Evolutionary conservation across 2,888 invertebrate species (phyloP).

Genomic region (Synergus gifuensis): DNA sequence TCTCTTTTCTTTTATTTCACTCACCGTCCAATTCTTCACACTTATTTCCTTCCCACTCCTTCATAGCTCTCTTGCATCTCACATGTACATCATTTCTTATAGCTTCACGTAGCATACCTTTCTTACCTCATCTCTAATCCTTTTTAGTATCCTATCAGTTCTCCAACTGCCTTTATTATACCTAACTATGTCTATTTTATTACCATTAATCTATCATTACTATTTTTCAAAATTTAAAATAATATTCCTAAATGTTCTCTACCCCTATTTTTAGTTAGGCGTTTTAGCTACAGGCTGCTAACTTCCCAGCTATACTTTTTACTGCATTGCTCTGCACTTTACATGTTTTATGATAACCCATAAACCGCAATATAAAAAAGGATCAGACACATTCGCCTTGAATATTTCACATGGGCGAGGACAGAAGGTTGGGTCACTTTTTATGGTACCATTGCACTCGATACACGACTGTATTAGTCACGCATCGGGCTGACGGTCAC

Average conservation of each 20-base stretch:
- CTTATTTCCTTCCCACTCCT: background rate
- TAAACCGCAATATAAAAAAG: slow-evolving; percentile 2
- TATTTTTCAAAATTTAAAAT: too few relatives aligned
- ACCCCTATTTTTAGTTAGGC: background rate
- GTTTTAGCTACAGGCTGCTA: background rate
- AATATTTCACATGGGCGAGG: slow-evolving; percentile 28
- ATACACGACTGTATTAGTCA: slow-evolving; percentile 48
- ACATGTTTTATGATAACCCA: slow-evolving; percentile 4
- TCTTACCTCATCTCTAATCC: background rate
- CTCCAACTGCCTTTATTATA: background rate
- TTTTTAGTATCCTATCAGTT: background rate
- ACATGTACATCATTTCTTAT: background rate
- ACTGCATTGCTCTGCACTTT: background rate
- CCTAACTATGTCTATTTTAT: background rate
- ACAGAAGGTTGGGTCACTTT: slow-evolving; percentile 40
- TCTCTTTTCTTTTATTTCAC: too few relatives aligned
- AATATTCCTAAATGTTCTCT: background rate
- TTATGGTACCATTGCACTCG: slow-evolving; percentile 43
- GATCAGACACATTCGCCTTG: slow-evolving; percentile 25
- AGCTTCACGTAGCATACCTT: background rate
- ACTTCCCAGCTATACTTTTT: background rate
- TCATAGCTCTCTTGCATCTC: background rate
- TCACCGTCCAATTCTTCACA: background rate
- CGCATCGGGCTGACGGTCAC: slow-evolving; percentile 48
- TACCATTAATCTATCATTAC: background rate